A percentile compares a stretch with the other conserved stretches of the same genome.
These are phyloP conservation scores for Chironomus striatipennis DNA, from an alignment of 1,140 invertebrate species.

Conservation along the genomic window DNA sequence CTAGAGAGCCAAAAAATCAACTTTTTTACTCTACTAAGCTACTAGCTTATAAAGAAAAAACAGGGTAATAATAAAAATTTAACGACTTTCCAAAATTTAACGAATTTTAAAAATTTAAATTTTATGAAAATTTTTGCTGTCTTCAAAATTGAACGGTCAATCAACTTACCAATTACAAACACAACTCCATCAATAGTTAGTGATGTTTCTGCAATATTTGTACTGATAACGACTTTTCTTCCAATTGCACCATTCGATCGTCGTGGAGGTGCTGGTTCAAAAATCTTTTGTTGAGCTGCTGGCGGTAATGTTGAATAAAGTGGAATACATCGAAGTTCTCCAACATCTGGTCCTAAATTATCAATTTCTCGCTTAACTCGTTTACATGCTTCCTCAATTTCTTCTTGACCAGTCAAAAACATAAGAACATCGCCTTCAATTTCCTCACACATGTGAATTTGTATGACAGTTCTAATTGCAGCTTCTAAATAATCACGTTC, in stretches of 20 bases:
- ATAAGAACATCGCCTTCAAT: slow-evolving; percentile 81
- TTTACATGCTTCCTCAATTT: slow-evolving; percentile 98
- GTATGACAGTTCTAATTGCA: slow-evolving; percentile 91
- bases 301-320: slow-evolving; percentile 96
- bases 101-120: no score
- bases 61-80: no score
- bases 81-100: no score
- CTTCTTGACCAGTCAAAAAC: slow-evolving; percentile 80
- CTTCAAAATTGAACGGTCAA: no score
- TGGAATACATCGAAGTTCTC: slow-evolving; percentile 93
- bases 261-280: slow-evolving; percentile 84
- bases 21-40: no score
- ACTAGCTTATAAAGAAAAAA: no score
- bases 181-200: slow-evolving; percentile 98
- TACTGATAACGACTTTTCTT: slow-evolving; percentile 88
- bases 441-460: slow-evolving; percentile 97
- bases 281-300: slow-evolving; percentile 90
- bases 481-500: slow-evolving; percentile 95
- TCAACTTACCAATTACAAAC: slow-evolving; percentile 66
- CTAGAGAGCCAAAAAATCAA: no score
- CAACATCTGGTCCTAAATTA: slow-evolving; percentile 87
- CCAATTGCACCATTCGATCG: slow-evolving; percentile 87
- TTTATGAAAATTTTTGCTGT: no score
- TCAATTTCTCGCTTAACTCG: slow-evolving; percentile 90
- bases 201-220: slow-evolving; percentile 96